Percentiles rank a stretch among this genome's conserved stretches.
These are phyloP conservation scores for Wasmannia auropunctata DNA, from an alignment of 1,140 invertebrate species.

Conservation along the genomic window DNA sequence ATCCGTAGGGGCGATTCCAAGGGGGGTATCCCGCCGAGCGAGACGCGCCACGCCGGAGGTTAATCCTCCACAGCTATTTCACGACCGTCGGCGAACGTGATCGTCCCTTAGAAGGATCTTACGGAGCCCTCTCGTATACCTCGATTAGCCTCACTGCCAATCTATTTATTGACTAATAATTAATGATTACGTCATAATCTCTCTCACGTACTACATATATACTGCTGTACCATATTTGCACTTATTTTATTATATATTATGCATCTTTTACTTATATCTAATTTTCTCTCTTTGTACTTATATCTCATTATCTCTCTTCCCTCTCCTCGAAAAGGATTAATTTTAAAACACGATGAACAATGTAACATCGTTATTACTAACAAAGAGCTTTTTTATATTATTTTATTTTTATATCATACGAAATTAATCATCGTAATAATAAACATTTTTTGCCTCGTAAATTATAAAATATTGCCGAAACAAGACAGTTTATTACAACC, in stretches of 20 bases:
- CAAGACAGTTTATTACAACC: neutral
- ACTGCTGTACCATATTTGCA: neutral
- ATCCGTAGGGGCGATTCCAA: conserved; percentile 69
- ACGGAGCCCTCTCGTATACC: too few species aligned
- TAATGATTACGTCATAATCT: neutral
- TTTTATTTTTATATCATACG: neutral
- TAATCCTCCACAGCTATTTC: conserved; percentile 71
- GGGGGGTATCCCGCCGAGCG: conserved; percentile 65
- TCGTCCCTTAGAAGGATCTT: conserved; percentile 16
- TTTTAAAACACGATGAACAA: neutral
- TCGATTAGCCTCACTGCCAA: neutral
- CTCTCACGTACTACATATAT: neutral
- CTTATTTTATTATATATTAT: neutral
- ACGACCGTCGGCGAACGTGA: conserved; percentile 48
- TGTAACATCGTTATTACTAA: neutral
- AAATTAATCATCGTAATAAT: neutral
- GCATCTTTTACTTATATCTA: neutral
- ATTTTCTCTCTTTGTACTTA: neutral
- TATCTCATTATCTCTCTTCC: neutral
- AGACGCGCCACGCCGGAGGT: conserved; percentile 67
- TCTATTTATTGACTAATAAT: conserved; percentile 24
- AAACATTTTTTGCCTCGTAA: neutral
- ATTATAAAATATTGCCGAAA: neutral
- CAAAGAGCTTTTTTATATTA: neutral
- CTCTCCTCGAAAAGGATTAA: neutral